phyloP scores from a whole-genome alignment of 2,113 vertebrate genomes.

The Mormoops blainvillei region DNA sequence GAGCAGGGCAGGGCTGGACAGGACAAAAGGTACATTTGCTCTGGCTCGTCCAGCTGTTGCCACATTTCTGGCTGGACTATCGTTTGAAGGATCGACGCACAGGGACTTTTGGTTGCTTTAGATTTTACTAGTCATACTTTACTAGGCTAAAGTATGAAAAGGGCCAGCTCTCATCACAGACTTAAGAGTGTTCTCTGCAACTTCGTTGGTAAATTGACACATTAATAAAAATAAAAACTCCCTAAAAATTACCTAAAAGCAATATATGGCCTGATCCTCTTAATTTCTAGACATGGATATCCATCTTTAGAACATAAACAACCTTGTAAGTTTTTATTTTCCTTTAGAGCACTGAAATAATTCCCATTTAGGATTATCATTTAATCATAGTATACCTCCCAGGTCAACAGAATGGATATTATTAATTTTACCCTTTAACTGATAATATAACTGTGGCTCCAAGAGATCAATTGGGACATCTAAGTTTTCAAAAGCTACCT shows the following conservation, averaged over 20 bases:
- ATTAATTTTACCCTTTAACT: neutral
- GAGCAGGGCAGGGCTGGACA: neutral
- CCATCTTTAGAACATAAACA: neutral
- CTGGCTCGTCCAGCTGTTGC: neutral
- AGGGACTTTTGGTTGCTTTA: neutral
- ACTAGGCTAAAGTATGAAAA: neutral
- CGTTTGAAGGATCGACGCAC: neutral
- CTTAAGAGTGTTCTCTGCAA: neutral
- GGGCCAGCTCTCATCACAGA: neutral
- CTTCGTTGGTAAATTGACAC: neutral
- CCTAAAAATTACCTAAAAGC: neutral
- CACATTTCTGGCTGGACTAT: neutral
- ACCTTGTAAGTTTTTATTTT: neutral
- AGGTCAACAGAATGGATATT: neutral
- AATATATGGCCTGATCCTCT: neutral
- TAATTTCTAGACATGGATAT: neutral
- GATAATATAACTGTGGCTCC: neutral
- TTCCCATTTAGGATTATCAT: neutral
- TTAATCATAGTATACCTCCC: neutral
- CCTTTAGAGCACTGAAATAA: neutral
- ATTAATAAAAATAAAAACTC: neutral
- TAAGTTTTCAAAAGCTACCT: neutral
- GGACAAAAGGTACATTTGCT: constrained; percentile 13
- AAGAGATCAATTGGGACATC: neutral
- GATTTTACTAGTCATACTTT: neutral